phyloP scores from a whole-genome alignment of 1,140 invertebrate genomes.

The Pseudoatta argentina region DNA sequence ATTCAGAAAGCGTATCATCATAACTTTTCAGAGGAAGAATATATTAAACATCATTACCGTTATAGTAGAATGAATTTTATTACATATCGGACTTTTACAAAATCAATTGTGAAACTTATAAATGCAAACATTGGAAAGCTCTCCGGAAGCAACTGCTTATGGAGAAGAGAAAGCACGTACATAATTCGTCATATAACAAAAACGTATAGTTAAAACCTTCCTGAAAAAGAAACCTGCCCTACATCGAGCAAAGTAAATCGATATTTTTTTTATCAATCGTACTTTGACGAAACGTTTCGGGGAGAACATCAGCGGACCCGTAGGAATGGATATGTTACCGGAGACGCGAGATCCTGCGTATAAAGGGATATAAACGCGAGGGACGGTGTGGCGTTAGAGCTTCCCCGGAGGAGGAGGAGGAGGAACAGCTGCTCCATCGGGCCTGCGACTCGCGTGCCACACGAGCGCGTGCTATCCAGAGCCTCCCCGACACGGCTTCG shows the following conservation, averaged over 20 bases:
- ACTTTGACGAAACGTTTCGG: not conserved
- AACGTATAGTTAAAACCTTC: not conserved
- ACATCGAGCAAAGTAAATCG: not conserved
- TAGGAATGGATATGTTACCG: not conserved
- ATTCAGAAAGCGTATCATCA: conserved; percentile 15
- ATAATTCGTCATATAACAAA: not conserved
- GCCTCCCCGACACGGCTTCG: conserved; percentile 17
- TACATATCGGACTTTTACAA: not conserved
- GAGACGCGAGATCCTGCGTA: not conserved
- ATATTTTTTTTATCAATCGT: not conserved
- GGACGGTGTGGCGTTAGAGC: conserved; percentile 18
- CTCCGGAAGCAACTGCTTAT: not conserved
- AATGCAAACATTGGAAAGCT: conserved; percentile 20
- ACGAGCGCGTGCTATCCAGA: conserved; percentile 50
- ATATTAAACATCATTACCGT: not conserved
- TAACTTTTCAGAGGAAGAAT: not conserved
- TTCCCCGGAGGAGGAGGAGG: conserved; percentile 3
- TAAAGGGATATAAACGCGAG: conserved; percentile 40
- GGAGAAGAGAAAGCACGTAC: not conserved
- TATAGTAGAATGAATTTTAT: not conserved
- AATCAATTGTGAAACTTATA: conserved; percentile 13
- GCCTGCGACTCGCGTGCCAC: conserved; percentile 53
- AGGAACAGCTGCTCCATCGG: conserved; percentile 51
- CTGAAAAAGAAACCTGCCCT: not conserved
- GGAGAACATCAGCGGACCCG: not conserved